Evolutionary conservation across 2,797 vertebrate genomes (phyloP), one percentile per base, ranked within the genome.

Genomic region (Sebastes nivosus): DNA sequence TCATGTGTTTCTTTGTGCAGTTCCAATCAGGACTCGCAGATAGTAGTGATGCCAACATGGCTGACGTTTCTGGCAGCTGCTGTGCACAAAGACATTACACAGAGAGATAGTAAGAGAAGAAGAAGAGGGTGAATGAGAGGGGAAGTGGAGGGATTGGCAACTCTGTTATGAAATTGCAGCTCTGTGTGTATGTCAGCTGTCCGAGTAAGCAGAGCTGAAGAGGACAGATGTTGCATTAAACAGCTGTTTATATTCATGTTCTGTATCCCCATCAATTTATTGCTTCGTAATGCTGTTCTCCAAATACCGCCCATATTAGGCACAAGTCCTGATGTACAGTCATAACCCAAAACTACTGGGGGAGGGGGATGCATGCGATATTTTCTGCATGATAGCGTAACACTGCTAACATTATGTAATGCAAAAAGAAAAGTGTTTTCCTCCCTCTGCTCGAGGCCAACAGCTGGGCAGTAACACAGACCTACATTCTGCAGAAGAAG

Each of bases 161-260:
- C 38, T 8, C 25, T 24, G 75, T 81, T 79, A 82, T 77, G 75
- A 83, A 88, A 85, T 22, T 77, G 57, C 66, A 2, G 54, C 65
- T 72, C 9, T 13, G 64, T 75, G 52, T 30, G 24, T 67, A 71
- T 25, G 80, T 84, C 61, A 81, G 77, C 80, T 80, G 85, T 84
- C 75, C 79, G 5, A 8, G 63, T 67, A 63, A 79, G 79, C 80
- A 34, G 73, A 64, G 67, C 68, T 63, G 76, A 72, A 63, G 82
- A 64, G 80, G 87, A 85, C 83, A 90, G 91, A 90, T 90, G 90
- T 81, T 80, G 83, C 79, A 78, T 80, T 77, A 77, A 79, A 85
- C 72, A 82, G 83, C 82, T 82, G 84, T 84, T 90, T 67, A 75
- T 32, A 59, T 75, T 79, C 70, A 67, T 64, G 59, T 46, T 69